Conservation (phyloP, 2,888 invertebrate species). For the Rhodophaea formosa region DNA sequence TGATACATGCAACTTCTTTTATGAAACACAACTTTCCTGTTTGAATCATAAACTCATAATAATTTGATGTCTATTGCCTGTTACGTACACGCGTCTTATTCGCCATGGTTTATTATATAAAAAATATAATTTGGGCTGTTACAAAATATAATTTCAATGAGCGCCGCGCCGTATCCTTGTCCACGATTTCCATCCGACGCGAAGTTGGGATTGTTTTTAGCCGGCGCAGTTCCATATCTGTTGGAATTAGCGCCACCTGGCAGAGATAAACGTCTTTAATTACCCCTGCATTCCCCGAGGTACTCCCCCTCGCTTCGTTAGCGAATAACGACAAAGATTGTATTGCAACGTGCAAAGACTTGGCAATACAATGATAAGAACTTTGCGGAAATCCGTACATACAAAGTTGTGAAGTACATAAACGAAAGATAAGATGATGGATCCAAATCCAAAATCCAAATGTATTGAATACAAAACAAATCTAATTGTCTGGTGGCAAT, state of each 20-base stretch:
- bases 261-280: slow-evolving; percentile 70
- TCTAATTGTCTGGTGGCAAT: slow-evolving; percentile 75
- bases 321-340: slow-evolving; percentile 60
- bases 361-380: neutral
- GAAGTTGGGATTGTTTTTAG: slow-evolving; percentile 44
- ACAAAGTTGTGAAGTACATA: too few species aligned
- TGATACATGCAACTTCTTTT: too few species aligned
- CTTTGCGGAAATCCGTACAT: too few species aligned
- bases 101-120: too few species aligned
- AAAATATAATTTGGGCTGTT: too few species aligned
- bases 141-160: slow-evolving; percentile 16
- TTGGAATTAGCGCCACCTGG: slow-evolving; percentile 65
- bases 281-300: slow-evolving; percentile 40
- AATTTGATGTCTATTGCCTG: too few species aligned
- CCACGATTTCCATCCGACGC: neutral
- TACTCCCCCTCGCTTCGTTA: slow-evolving; percentile 49
- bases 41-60: too few species aligned
- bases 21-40: too few species aligned
- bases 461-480: slow-evolving; percentile 80
- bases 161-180: neutral
- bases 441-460: slow-evolving; percentile 69
- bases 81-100: too few species aligned
- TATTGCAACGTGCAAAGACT: slow-evolving; percentile 44
- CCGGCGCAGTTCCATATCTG: slow-evolving; percentile 52
- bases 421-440: too few species aligned